Conservation (phyloP, 2,888 invertebrate species). For the Gastracanthus pulcherrimus region DNA sequence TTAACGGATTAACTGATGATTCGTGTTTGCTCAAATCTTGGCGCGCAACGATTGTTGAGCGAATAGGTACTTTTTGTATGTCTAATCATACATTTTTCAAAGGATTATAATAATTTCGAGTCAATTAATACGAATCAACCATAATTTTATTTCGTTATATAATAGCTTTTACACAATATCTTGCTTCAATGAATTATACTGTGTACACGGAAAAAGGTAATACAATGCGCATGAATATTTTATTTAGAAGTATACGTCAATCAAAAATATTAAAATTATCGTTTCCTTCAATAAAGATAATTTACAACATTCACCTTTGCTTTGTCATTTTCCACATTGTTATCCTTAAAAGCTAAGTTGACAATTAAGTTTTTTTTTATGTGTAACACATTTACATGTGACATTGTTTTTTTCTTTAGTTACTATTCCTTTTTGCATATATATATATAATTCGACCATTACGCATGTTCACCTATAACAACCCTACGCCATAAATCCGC, state of each 20-base stretch:
- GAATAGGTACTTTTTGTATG: too few relatives aligned
- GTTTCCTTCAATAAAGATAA: slow-evolving; percentile 66
- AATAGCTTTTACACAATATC: slow-evolving; percentile 70
- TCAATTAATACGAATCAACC: slow-evolving; percentile 67
- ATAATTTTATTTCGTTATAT: slow-evolving; percentile 70
- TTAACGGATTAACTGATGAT: too few relatives aligned
- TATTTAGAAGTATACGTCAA: slow-evolving; percentile 67
- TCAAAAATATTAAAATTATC: slow-evolving; percentile 71
- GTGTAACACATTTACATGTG: slow-evolving; percentile 66
- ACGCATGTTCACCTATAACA: slow-evolving; percentile 66
- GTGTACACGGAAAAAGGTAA: slow-evolving; percentile 69
- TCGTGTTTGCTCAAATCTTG: too few relatives aligned
- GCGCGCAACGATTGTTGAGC: too few relatives aligned
- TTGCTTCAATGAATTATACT: slow-evolving; percentile 66
- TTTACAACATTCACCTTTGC: slow-evolving; percentile 70
- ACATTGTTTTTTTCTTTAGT: slow-evolving; percentile 56
- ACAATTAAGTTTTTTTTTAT: slow-evolving; percentile 64
- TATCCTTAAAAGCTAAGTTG: slow-evolving; percentile 65
- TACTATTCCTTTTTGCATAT: slow-evolving; percentile 23
- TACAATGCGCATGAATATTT: slow-evolving; percentile 66
- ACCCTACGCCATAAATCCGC: slow-evolving; percentile 63
- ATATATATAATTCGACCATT: slow-evolving; percentile 61
- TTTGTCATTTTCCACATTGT: slow-evolving; percentile 60
- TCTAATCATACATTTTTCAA: too few relatives aligned
- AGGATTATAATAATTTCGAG: slow-evolving; percentile 8